Percentiles rank a stretch among this genome's conserved stretches.
Conservation (phyloP, 2,888 invertebrate genomes). For the Acleris holmiana region DNA sequence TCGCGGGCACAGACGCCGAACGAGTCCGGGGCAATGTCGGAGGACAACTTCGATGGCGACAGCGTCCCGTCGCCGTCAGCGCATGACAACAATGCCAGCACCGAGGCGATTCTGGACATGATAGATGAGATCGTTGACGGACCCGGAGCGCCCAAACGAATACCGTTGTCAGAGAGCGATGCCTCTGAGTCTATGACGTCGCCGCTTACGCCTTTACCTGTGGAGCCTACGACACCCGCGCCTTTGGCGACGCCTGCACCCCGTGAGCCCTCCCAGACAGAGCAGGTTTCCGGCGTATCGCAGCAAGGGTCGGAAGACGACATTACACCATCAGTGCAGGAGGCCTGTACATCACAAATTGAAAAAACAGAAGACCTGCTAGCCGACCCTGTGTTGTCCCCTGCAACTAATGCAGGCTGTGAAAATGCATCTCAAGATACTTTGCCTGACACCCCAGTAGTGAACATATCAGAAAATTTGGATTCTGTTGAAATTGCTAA, state of each 20-base stretch:
- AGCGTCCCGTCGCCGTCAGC: slow-evolving; percentile 78
- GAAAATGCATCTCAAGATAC: slow-evolving; percentile 45
- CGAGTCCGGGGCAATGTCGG: slow-evolving; percentile 73
- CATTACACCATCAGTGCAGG: slow-evolving; percentile 30
- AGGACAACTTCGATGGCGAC: slow-evolving; percentile 77
- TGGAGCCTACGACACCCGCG: slow-evolving; percentile 7
- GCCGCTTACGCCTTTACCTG: slow-evolving; percentile 7
- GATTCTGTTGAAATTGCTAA: slow-evolving; percentile 44
- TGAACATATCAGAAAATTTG: slow-evolving; percentile 45
- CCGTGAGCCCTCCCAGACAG: slow-evolving; percentile 13
- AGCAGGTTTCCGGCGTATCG: neutral
- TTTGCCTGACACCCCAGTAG: slow-evolving; percentile 42
- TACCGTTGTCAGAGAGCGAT: slow-evolving; percentile 49
- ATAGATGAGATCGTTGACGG: slow-evolving; percentile 81
- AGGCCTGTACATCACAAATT: slow-evolving; percentile 40
- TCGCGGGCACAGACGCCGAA: slow-evolving; percentile 64
- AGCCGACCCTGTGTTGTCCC: slow-evolving; percentile 42
- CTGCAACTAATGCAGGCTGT: slow-evolving; percentile 54
- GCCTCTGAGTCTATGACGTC: slow-evolving; percentile 33
- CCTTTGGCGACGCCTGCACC: slow-evolving; percentile 25
- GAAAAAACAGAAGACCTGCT: slow-evolving; percentile 34
- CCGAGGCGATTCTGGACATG: slow-evolving; percentile 81
- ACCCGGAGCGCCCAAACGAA: slow-evolving; percentile 72
- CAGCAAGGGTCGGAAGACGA: neutral
- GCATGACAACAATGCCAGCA: slow-evolving; percentile 78